Conservation (phyloP, 1,140 invertebrate species). For the Drosophila obscura region DNA sequence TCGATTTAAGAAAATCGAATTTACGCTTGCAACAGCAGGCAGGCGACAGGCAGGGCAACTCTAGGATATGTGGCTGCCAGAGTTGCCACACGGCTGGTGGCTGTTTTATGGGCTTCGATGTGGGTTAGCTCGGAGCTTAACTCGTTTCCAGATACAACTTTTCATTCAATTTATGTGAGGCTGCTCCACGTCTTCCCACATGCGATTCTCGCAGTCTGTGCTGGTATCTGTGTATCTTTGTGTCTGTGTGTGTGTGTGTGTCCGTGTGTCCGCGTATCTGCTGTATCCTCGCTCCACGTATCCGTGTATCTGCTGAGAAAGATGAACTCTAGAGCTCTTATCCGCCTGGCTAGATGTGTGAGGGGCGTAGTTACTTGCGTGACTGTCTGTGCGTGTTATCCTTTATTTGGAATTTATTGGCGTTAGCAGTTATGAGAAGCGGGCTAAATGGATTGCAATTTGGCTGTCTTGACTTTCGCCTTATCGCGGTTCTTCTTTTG, state of each 20-base stretch:
- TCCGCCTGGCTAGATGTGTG: slow-evolving; percentile 24
- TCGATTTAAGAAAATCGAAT: slow-evolving; percentile 77
- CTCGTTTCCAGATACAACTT: slow-evolving; percentile 57
- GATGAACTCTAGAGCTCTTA: slow-evolving; percentile 34
- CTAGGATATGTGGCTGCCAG: slow-evolving; percentile 19
- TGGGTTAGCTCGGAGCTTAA: slow-evolving; percentile 51
- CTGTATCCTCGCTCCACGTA: not conserved
- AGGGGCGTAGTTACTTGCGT: slow-evolving; percentile 17
- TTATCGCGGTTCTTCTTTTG: slow-evolving; percentile 17
- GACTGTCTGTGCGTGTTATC: slow-evolving; percentile 32
- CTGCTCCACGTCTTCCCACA: slow-evolving; percentile 3
- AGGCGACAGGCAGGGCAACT: no score
- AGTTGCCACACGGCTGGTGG: slow-evolving; percentile 39
- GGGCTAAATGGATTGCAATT: slow-evolving; percentile 33
- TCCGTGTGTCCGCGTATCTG: no score
- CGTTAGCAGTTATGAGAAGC: slow-evolving; percentile 47
- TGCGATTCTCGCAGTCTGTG: slow-evolving; percentile 30
- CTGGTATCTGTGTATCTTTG: not conserved
- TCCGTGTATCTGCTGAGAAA: slow-evolving; percentile 10
- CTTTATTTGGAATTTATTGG: slow-evolving; percentile 47
- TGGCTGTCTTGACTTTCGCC: slow-evolving; percentile 1
- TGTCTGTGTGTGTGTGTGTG: not conserved
- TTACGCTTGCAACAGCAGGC: slow-evolving; percentile 37
- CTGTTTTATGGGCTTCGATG: slow-evolving; percentile 38
- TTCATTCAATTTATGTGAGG: slow-evolving; percentile 47